Evolutionary conservation across 2,113 vertebrate genomes (phyloP).

Genomic region (Gasterosteus nipponicus): DNA sequence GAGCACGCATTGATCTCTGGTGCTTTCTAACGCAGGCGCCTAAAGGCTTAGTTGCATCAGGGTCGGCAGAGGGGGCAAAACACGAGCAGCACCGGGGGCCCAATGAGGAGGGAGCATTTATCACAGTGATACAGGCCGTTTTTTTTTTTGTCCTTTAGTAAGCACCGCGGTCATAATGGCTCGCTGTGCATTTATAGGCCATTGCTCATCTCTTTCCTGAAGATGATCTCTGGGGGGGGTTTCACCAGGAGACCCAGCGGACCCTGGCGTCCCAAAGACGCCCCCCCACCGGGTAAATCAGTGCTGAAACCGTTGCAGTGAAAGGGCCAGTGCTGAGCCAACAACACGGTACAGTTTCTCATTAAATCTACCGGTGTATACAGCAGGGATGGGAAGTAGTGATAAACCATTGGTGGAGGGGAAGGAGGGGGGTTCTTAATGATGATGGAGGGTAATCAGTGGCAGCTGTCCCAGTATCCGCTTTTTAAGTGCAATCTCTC

Average conservation of each 20-base stretch:
- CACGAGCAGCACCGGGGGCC: slow-evolving; percentile 52
- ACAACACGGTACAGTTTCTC: slow-evolving; percentile 63
- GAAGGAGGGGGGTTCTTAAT: slow-evolving; percentile 60
- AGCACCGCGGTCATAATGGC: slow-evolving; percentile 67
- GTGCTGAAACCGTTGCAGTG: slow-evolving; percentile 68
- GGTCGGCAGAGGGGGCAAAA: slow-evolving; percentile 55
- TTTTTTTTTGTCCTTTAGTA: slow-evolving; percentile 64
- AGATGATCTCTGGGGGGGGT: slow-evolving; percentile 46
- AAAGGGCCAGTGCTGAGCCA: slow-evolving; percentile 62
- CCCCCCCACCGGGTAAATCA: slow-evolving; percentile 50
- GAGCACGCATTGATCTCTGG: slow-evolving; percentile 77
- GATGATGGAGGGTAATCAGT: slow-evolving; percentile 69
- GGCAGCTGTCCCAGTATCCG: slow-evolving; percentile 63
- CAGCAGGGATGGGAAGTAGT: slow-evolving; percentile 57
- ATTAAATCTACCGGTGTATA: slow-evolving; percentile 65
- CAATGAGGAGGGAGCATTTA: slow-evolving; percentile 63
- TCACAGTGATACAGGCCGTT: slow-evolving; percentile 72
- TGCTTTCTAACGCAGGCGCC: slow-evolving; percentile 68
- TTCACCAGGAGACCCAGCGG: slow-evolving; percentile 48
- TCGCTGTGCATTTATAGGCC: slow-evolving; percentile 60
- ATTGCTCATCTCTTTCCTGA: slow-evolving; percentile 60
- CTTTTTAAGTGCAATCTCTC: slow-evolving; percentile 50
- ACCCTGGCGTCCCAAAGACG: slow-evolving; percentile 52
- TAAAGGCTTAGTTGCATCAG: slow-evolving; percentile 62
- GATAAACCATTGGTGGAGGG: slow-evolving; percentile 60